Evolutionary conservation across 2,888 invertebrate genomes (phyloP), one percentile per base, ranked within the genome.

Genomic region (Charanyca ferruginea): DNA sequence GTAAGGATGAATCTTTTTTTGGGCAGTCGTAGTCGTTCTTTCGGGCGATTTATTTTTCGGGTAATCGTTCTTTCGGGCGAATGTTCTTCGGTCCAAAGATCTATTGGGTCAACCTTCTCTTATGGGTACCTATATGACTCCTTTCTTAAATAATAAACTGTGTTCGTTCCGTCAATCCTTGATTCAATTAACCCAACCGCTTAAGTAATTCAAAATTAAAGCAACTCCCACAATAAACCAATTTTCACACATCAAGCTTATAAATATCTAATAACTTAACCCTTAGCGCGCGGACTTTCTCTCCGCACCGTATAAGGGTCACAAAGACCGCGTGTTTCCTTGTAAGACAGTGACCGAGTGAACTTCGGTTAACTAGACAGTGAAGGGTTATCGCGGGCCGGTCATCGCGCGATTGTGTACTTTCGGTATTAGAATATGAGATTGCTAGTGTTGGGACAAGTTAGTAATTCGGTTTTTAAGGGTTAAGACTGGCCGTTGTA

Each of bases 321-420:
- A 81, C 83, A 85, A 81, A 85, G 88, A 84, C 87, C 88, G 86
- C 79, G 73, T 85, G 87, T 85, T 83, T 84, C 87, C 89, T 88
- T 89, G 89, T 88, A 87, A 84, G 87, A 87, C 87, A 85, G 84
- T 90, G 90, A 87, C 91, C 91, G 82, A 88, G 81, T 91, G 92
- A 91, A 90, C 93, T 84, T 73, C 83, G 81, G 85, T 83, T 85
- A 86, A 87, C 84, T 85, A 85, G 89, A 86, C 87, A 87, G 83
- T 78, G 79, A 77, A 69, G 85, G 93, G 93, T 90, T 91, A 93
- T 92, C 93, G 66, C 35, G 47, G 53, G 45, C 42, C 79, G 87
- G 89, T 86, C 90, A 91, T 91, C 90, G 80, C 74, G 82, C 83
- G 83, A 81, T 78, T 78, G 71, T 67, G 66, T 73, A 48, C 67